Conservation (phyloP, 2,113 vertebrate genomes). For the Aix galericulata region DNA sequence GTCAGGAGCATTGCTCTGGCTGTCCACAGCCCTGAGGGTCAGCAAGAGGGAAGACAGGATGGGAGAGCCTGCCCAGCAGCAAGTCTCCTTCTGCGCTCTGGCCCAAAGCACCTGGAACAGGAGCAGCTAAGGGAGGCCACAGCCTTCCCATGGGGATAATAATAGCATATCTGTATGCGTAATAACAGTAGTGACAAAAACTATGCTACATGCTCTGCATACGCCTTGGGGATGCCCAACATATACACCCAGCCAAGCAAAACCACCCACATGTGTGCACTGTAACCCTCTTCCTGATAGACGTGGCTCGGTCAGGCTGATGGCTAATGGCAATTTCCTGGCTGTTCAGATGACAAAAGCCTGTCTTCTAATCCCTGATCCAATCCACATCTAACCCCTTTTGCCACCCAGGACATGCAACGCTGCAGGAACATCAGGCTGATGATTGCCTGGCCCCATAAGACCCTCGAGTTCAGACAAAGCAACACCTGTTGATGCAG, state of each 20-base stretch:
- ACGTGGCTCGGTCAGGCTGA: rapidly evolving
- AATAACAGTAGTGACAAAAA: not conserved
- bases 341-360: not conserved
- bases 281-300: not conserved
- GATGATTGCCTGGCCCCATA: not conserved
- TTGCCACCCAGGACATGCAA: not conserved
- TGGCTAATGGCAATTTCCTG: not conserved
- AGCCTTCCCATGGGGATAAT: not conserved
- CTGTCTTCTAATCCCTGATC: not conserved
- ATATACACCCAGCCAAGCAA: not conserved
- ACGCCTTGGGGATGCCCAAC: too few relatives aligned
- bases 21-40: not conserved
- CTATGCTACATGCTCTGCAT: not conserved
- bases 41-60: not conserved
- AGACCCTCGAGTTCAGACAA: not conserved
- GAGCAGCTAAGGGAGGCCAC: not conserved
- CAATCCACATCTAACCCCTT: not conserved
- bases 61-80: not conserved
- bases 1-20: not conserved
- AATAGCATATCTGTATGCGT: not conserved
- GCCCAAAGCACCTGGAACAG: not conserved
- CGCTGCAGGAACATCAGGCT: not conserved
- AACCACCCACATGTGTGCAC: rapidly evolving
- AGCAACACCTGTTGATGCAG: not conserved
- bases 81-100: rapidly evolving